Conservation (phyloP, 2,797 vertebrate genomes). For the Sebastes jordani region DNA sequence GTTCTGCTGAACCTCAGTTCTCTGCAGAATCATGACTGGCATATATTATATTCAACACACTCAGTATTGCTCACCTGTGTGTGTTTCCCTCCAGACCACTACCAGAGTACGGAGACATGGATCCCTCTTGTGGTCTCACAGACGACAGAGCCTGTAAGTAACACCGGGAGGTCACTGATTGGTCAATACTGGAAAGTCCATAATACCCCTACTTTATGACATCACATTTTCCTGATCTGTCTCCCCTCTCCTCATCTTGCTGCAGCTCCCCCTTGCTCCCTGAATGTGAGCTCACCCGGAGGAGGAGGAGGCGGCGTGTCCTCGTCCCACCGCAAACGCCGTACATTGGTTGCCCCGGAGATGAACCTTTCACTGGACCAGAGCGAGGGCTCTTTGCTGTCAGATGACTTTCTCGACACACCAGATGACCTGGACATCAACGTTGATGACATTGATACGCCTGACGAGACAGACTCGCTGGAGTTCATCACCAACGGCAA, state of each 20-base stretch:
- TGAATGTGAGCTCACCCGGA: conserved; percentile 81
- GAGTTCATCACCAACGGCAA: conserved; percentile 95
- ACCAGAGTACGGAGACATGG: conserved; percentile 92
- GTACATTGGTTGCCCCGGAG: conserved; percentile 92
- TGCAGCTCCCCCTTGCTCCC: conserved; percentile 87
- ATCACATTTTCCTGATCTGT: background rate
- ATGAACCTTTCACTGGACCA: conserved; percentile 98
- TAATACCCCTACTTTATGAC: background rate
- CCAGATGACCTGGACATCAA: conserved; percentile 98
- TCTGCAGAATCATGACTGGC: background rate
- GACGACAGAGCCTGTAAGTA: conserved; percentile 89
- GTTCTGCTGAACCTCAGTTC: background rate
- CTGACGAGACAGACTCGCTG: conserved; percentile 95
- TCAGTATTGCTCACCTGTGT: background rate
- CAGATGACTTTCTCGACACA: conserved; percentile 94
- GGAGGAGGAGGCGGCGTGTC: conserved; percentile 71
- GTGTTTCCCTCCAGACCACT: conserved; percentile 82
- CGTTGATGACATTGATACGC: conserved; percentile 95
- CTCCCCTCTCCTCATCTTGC: background rate
- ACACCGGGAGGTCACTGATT: background rate
- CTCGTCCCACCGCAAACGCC: conserved; percentile 86
- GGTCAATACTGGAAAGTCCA: background rate
- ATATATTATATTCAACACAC: background rate
- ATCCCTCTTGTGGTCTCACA: conserved; percentile 84
- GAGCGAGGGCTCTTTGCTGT: conserved; percentile 95